These are phyloP conservation scores for Cheilosia variabilis DNA, from an alignment of 2,888 invertebrate species.

Conservation along the genomic window DNA sequence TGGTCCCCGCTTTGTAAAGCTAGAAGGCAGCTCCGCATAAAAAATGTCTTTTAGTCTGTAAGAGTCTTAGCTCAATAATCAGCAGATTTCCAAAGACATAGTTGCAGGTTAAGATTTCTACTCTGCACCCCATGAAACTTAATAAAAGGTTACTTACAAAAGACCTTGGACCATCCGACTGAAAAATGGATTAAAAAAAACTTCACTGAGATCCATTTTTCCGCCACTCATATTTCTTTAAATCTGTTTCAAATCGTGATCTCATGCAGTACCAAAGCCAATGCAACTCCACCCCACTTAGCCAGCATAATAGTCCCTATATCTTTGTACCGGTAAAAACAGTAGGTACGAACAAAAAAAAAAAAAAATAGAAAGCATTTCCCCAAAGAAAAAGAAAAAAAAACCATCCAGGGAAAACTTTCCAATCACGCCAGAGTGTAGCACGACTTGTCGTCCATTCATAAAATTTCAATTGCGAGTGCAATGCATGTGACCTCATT, in stretches of 20 bases:
- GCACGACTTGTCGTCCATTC: slow-evolving; percentile 46
- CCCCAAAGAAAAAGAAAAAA: not conserved
- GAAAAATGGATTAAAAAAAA: too few species aligned
- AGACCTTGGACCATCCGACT: too few species aligned
- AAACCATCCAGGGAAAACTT: not conserved
- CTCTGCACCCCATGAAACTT: too few species aligned
- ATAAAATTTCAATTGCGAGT: slow-evolving; percentile 55
- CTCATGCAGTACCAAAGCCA: not conserved
- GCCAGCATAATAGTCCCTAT: not conserved
- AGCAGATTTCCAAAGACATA: too few species aligned
- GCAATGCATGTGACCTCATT: slow-evolving; percentile 58
- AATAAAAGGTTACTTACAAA: too few species aligned
- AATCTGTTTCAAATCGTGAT: not conserved
- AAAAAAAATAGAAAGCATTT: not conserved
- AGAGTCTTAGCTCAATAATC: too few species aligned
- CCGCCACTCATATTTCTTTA: not conserved
- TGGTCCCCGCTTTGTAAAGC: too few species aligned
- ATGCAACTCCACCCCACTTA: slow-evolving; percentile 7
- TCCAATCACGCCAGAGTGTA: slow-evolving; percentile 32
- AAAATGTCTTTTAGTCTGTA: too few species aligned
- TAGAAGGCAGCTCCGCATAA: too few species aligned
- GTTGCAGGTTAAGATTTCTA: too few species aligned
- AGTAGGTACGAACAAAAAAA: not conserved
- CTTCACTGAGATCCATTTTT: too few species aligned
- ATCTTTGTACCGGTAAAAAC: not conserved